A percentile compares a stretch with the other conserved stretches of the same genome.
Evolutionary conservation across 2,113 vertebrate genomes (phyloP).

Genomic region (Montifringilla adamsi): DNA sequence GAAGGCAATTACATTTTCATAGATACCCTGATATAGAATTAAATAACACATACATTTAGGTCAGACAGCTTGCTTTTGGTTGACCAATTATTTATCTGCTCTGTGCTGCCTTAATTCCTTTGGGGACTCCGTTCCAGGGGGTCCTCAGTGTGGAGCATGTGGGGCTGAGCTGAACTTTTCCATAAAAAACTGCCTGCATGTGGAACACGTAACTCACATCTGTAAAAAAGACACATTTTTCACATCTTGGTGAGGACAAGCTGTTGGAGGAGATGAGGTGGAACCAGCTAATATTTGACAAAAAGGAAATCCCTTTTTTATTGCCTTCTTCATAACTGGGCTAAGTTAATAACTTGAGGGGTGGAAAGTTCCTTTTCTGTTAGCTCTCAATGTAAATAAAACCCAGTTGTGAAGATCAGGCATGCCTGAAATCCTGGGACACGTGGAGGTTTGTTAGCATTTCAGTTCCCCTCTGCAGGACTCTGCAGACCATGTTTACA

Average conservation of each 20-base stretch:
- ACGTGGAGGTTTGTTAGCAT: constrained; percentile 26
- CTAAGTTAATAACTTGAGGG: background rate
- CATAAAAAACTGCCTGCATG: background rate
- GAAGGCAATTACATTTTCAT: background rate
- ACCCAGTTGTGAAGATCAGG: background rate
- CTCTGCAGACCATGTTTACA: background rate
- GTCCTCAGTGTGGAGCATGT: background rate
- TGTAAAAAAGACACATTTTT: background rate
- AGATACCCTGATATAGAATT: constrained; percentile 3
- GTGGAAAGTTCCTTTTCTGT: background rate
- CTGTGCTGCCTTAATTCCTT: background rate
- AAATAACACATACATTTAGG: constrained; percentile 19
- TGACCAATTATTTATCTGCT: background rate
- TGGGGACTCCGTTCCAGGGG: background rate
- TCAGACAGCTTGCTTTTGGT: background rate
- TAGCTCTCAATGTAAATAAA: background rate
- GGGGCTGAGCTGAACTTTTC: background rate
- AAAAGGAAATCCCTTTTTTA: constrained; percentile 24
- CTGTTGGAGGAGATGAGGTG: constrained; percentile 2
- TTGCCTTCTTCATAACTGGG: background rate
- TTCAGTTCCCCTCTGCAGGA: constrained; percentile 12
- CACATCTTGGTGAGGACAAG: background rate
- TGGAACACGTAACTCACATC: background rate
- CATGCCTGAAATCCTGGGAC: constrained; percentile 2
- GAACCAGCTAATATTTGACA: background rate